phyloP scores from a whole-genome alignment of 2,797 vertebrate species.

The Malacoctenus gilli region DNA sequence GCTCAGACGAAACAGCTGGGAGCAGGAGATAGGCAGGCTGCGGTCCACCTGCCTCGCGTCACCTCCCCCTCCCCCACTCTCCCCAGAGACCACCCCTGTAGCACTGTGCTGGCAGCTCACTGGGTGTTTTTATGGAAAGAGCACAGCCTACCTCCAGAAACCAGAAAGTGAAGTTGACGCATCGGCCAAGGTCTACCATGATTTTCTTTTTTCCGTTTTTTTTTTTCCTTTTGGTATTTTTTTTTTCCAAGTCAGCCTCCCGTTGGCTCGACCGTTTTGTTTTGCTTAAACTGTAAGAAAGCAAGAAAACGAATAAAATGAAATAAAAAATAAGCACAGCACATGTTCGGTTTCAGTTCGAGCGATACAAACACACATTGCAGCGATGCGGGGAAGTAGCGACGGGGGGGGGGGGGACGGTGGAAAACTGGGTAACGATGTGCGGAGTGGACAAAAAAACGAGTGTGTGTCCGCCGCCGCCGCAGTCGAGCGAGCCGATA shows the following conservation, averaged over 20 bases:
- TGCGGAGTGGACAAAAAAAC: background rate
- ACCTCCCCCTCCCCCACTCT: conserved; percentile 40
- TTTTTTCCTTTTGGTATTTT: too few relatives aligned
- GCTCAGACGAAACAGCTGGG: conserved; percentile 65
- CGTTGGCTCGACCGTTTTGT: conserved; percentile 52
- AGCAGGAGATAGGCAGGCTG: conserved; percentile 64
- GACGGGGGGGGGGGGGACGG: conserved; percentile 24
- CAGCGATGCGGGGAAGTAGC: conserved; percentile 39
- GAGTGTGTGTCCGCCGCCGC: conserved; percentile 14
- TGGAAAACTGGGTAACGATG: background rate
- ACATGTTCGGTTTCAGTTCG: conserved; percentile 28
- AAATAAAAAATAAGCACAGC: conserved; percentile 63
- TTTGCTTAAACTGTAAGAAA: conserved; percentile 39
- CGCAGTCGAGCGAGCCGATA: conserved; percentile 20
- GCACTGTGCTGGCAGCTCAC: conserved; percentile 74
- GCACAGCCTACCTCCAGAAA: conserved; percentile 67
- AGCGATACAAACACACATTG: conserved; percentile 33
- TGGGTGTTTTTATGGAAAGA: conserved; percentile 60
- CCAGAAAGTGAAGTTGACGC: conserved; percentile 55
- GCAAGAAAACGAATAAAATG: too few relatives aligned
- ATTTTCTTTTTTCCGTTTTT: conserved; percentile 29
- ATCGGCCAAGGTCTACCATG: conserved; percentile 55
- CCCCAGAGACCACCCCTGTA: conserved; percentile 73
- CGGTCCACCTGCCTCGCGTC: conserved; percentile 53
- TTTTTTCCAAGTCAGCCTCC: conserved; percentile 32